Percentiles rank a stretch among this genome's conserved stretches.
Evolutionary conservation across 2,113 vertebrate species (phyloP).

Genomic region (Laticauda laticaudata): DNA sequence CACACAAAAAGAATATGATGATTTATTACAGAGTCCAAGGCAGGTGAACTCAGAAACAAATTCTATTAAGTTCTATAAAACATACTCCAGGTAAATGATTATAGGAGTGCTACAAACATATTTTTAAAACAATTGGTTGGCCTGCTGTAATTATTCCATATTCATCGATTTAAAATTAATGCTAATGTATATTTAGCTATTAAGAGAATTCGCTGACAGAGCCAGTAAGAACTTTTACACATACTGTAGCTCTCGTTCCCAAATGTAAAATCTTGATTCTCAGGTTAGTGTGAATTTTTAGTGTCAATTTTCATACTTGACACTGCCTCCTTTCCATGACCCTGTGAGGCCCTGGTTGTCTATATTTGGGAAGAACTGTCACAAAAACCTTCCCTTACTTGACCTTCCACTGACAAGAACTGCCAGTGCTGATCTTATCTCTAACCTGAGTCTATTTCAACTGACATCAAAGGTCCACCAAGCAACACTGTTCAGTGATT

Average conservation of each 20-base stretch:
- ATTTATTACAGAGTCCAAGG: neutral
- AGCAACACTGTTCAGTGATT: conserved; percentile 13
- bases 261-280: neutral
- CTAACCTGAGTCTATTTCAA: neutral
- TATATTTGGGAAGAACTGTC: conserved; percentile 13
- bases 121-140: neutral
- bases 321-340: neutral
- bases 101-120: neutral
- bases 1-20: conserved; percentile 31
- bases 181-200: neutral
- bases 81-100: neutral
- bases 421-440: neutral
- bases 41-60: neutral
- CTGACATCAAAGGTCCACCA: neutral
- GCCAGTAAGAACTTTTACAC: neutral
- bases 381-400: conserved; percentile 33
- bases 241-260: neutral
- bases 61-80: neutral
- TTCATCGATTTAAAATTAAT: neutral
- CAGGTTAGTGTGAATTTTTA: neutral
- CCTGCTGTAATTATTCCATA: neutral
- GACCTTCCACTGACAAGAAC: conserved; percentile 4
- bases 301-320: neutral
- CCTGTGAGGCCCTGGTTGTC: neutral
- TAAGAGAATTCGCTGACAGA: neutral